Conservation (phyloP, 2,888 invertebrate genomes). For the Orchesella flavescens region DNA sequence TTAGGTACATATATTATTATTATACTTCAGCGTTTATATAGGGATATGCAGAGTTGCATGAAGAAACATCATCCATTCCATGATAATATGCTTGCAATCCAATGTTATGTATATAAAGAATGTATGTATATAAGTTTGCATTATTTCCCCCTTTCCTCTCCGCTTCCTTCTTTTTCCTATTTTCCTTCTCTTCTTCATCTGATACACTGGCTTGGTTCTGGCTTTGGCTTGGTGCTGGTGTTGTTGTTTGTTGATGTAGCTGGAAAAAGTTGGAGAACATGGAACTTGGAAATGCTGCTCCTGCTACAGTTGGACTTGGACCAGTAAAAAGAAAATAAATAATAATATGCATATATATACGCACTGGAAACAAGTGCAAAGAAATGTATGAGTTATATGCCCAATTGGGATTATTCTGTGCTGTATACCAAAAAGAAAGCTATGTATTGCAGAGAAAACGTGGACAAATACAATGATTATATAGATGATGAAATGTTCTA, state of each 20-base stretch:
- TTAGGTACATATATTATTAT: slow-evolving; percentile 33
- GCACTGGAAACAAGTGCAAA: not conserved
- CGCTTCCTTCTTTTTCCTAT: slow-evolving; percentile 28
- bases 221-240: not conserved
- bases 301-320: not conserved
- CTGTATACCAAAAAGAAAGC: no score
- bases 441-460: no score
- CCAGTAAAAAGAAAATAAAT: not conserved
- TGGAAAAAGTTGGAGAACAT: slow-evolving; percentile 14
- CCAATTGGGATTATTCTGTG: no score
- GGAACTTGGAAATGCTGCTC: no score
- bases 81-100: no score
- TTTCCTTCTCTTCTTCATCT: slow-evolving; percentile 11
- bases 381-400: not conserved
- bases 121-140: slow-evolving; percentile 11
- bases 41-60: slow-evolving; percentile 26
- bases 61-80: slow-evolving; percentile 1
- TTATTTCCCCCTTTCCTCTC: slow-evolving; percentile 25
- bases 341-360: not conserved
- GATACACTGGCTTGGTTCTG: not conserved
- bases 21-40: no score
- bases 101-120: not conserved
- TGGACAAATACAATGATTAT: no score
- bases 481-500: no score
- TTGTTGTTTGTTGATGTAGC: slow-evolving; percentile 34